A percentile compares a stretch with the other conserved stretches of the same genome.
Conservation (phyloP, 2,888 invertebrate genomes). For the Leucophenga maculata region DNA sequence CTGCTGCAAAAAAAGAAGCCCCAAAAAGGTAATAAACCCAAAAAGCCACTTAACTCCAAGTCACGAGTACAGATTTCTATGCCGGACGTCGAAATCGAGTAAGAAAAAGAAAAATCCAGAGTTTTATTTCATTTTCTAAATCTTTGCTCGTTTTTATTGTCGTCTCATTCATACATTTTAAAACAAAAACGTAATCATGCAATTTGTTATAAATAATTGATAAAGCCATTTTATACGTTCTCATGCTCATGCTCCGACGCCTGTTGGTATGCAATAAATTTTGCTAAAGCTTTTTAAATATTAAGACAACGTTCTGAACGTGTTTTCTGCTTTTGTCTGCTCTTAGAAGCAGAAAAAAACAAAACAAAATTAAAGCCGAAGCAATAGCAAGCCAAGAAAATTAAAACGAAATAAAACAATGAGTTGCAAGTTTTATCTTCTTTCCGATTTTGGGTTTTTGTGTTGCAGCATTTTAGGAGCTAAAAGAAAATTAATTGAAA, state of each 20-base stretch:
- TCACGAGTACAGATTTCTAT: background rate
- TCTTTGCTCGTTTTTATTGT: background rate
- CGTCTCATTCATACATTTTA: constrained; percentile 12
- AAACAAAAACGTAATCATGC: constrained; percentile 42
- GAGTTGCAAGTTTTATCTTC: constrained; percentile 53
- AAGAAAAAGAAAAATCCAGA: too few relatives aligned
- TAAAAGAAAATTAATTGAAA: constrained; percentile 58
- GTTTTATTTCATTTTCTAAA: background rate
- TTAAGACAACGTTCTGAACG: constrained; percentile 41
- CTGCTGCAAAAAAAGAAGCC: background rate
- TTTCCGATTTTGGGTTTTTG: constrained; percentile 18
- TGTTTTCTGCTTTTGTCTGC: background rate
- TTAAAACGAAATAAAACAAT: constrained; percentile 57
- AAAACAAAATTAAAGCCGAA: background rate
- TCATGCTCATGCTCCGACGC: background rate
- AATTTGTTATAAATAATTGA: constrained; percentile 54
- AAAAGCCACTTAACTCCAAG: constrained; percentile 14
- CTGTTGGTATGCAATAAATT: constrained; percentile 30
- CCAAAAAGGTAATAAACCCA: background rate
- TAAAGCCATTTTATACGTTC: constrained; percentile 35
- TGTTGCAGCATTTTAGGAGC: constrained; percentile 26
- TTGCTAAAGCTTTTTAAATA: constrained; percentile 39
- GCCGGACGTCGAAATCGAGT: too few relatives aligned
- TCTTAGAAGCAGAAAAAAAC: constrained; percentile 30
- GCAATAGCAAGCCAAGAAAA: constrained; percentile 37